A percentile compares a stretch with the other conserved stretches of the same genome.
These are phyloP conservation scores for Marronus borbonicus DNA, from an alignment of 2,888 invertebrate genomes.

Conservation along the genomic window DNA sequence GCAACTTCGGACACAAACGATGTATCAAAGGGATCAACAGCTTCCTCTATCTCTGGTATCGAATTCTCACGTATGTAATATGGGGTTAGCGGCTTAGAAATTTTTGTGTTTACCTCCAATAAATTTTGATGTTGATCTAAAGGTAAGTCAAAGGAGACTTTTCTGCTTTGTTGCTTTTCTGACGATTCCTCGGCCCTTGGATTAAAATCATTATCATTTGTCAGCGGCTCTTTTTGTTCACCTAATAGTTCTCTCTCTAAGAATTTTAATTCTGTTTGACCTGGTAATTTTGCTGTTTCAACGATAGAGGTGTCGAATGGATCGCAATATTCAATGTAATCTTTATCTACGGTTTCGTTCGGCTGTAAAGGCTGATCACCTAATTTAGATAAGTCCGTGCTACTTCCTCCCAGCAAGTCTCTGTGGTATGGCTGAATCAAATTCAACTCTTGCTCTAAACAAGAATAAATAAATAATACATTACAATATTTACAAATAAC, in stretches of 20 bases:
- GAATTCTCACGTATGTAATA: conserved; percentile 81
- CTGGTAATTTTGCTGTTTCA: conserved; percentile 81
- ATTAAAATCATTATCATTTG: conserved; percentile 85
- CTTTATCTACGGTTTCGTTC: conserved; percentile 71
- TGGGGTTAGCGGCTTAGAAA: conserved; percentile 84
- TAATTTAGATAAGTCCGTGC: conserved; percentile 81
- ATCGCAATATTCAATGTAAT: conserved; percentile 78
- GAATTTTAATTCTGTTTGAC: conserved; percentile 84
- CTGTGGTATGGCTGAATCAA: conserved; percentile 71
- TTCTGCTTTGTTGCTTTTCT: conserved; percentile 69
- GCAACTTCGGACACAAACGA: conserved; percentile 73
- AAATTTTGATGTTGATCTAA: conserved; percentile 72
- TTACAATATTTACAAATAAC: too few relatives aligned
- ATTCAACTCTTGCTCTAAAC: conserved; percentile 71
- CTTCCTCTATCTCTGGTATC: conserved; percentile 72
- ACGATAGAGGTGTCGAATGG: conserved; percentile 91
- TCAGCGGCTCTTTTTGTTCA: conserved; percentile 68
- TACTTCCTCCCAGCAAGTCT: conserved; percentile 84
- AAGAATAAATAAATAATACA: conserved; percentile 11
- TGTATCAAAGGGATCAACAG: conserved; percentile 79
- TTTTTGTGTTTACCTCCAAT: conserved; percentile 73
- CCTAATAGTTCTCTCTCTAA: conserved; percentile 84
- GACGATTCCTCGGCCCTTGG: conserved; percentile 78
- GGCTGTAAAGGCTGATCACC: conserved; percentile 81
- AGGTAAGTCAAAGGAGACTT: conserved; percentile 76